Conservation (phyloP, 2,888 invertebrate genomes). For the Chaitophorus viminalis region DNA sequence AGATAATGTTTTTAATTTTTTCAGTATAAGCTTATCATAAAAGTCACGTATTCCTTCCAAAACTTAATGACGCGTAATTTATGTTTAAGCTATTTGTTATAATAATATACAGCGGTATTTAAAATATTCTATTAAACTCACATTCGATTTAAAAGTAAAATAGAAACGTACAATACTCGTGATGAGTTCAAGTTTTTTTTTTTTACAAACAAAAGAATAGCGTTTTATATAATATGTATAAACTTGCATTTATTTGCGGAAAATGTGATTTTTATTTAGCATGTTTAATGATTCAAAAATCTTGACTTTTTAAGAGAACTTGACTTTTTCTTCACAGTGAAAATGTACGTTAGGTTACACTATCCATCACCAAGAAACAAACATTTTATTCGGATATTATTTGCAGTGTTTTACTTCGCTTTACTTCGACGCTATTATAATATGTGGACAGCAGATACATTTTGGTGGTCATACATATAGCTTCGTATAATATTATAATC, state of each 20-base stretch:
- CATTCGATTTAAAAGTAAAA: no score
- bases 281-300: conserved; percentile 16
- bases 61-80: no score
- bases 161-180: no score
- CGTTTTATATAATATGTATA: neutral
- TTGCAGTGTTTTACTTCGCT: neutral
- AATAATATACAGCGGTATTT: no score
- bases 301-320: neutral
- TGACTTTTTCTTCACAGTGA: neutral
- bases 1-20: no score
- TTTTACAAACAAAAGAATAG: neutral
- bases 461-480: no score
- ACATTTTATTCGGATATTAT: neutral
- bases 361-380: neutral
- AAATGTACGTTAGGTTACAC: neutral
- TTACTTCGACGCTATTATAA: neutral
- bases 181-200: neutral
- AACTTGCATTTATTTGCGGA: neutral
- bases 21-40: no score
- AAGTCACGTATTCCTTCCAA: no score
- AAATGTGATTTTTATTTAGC: conserved; percentile 2
- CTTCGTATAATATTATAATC: no score
- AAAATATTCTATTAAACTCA: no score
- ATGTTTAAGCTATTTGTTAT: no score
- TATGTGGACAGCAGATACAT: no score